A percentile compares a stretch with the other conserved stretches of the same genome.
Evolutionary conservation across 2,888 invertebrate genomes (phyloP).

Genomic region (Asteroscopus sphinx): DNA sequence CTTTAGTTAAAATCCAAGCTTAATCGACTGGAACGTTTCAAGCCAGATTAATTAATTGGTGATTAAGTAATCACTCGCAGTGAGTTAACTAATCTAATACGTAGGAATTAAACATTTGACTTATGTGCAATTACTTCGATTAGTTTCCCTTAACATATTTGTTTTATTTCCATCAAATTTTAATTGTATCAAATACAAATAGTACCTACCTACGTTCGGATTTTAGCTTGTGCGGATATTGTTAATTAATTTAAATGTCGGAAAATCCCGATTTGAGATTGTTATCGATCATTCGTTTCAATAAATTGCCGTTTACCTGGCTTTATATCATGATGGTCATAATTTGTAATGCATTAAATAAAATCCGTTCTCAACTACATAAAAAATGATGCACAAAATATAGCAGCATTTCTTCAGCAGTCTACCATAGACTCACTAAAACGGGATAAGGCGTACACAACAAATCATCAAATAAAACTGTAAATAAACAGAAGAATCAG

Average conservation of each 20-base stretch:
- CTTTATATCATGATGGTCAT: too few species aligned
- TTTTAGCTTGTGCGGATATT: not conserved
- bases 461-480: conserved; percentile 20
- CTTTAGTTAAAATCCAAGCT: conserved; percentile 7
- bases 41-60: conserved; percentile 37
- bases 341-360: too few species aligned
- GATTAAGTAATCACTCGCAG: conserved; percentile 36
- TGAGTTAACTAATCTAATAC: conserved; percentile 23
- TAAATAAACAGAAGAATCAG: conserved; percentile 47
- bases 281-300: conserved; percentile 4
- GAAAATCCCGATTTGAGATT: conserved; percentile 12
- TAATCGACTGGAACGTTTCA: conserved; percentile 37
- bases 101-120: conserved; percentile 33
- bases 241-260: not conserved
- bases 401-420: conserved; percentile 5
- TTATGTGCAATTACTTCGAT: conserved; percentile 29
- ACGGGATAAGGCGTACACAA: conserved; percentile 6
- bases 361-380: too few species aligned
- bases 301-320: too few species aligned
- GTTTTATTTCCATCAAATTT: conserved; percentile 19
- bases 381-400: not conserved
- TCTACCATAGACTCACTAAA: conserved; percentile 2
- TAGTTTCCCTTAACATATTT: conserved; percentile 33
- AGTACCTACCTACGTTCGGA: too few species aligned
- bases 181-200: too few species aligned